Evolutionary conservation across 2,888 invertebrate genomes (phyloP).

Genomic region (Aromia moschata): DNA sequence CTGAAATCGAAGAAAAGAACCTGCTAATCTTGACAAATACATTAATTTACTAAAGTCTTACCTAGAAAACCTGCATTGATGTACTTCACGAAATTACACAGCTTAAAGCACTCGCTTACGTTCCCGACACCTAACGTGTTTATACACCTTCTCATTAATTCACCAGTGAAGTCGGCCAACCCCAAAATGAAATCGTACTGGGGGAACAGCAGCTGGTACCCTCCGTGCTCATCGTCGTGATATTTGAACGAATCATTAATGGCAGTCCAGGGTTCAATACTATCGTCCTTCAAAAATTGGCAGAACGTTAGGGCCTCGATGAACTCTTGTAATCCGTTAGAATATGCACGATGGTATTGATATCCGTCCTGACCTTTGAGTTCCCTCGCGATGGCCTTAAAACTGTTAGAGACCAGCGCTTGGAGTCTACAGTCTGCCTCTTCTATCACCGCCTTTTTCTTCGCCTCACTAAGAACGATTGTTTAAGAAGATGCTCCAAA

Average conservation of each 20-base stretch:
- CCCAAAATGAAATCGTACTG: conserved; percentile 76
- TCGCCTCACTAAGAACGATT: conserved; percentile 64
- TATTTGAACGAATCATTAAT: conserved; percentile 52
- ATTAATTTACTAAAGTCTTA: conserved; percentile 43
- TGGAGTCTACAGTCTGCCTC: conserved; percentile 76
- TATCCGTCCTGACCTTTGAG: conserved; percentile 76
- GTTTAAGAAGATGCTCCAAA: neutral
- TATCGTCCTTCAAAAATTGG: conserved; percentile 71
- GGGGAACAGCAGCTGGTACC: conserved; percentile 56
- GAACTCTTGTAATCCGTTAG: conserved; percentile 80
- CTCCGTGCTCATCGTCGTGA: conserved; percentile 38
- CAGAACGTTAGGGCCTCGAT: conserved; percentile 86
- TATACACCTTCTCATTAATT: conserved; percentile 89
- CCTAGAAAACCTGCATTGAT: conserved; percentile 73
- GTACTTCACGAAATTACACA: conserved; percentile 76
- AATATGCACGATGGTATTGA: conserved; percentile 74
- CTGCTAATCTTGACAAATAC: neutral
- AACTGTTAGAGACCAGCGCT: conserved; percentile 69
- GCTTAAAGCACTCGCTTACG: conserved; percentile 74
- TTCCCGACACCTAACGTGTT: conserved; percentile 83
- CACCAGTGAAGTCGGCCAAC: conserved; percentile 87
- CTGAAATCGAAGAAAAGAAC: conserved; percentile 55
- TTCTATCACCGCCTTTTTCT: conserved; percentile 65
- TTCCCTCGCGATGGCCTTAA: conserved; percentile 77
- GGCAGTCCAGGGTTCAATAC: conserved; percentile 68